These are phyloP conservation scores for Pandion haliaetus DNA, from an alignment of 2,113 vertebrate genomes.

Conservation along the genomic window DNA sequence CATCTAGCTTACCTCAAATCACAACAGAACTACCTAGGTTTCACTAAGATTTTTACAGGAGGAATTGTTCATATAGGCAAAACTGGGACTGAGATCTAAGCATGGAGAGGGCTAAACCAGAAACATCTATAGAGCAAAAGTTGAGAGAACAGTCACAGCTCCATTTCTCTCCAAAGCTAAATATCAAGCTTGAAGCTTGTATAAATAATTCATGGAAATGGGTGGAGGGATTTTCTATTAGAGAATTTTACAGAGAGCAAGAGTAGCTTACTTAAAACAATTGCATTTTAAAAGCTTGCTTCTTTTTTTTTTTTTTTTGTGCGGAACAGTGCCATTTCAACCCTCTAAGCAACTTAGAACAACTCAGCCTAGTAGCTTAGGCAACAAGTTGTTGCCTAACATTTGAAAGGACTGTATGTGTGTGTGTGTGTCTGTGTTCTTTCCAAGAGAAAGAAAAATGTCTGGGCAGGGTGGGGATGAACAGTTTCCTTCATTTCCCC, in stretches of 20 bases:
- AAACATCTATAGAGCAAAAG: background rate
- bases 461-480: background rate
- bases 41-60: background rate
- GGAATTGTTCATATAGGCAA: background rate
- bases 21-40: background rate
- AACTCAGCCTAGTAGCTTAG: background rate
- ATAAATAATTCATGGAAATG: constrained; percentile 7
- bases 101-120: background rate
- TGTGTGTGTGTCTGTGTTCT: background rate
- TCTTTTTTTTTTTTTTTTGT: background rate
- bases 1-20: background rate
- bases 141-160: background rate
- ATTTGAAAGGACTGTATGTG: background rate
- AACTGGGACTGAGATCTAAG: background rate
- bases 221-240: background rate
- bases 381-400: background rate
- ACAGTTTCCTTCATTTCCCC: background rate
- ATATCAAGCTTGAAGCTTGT: background rate
- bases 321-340: background rate
- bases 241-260: background rate
- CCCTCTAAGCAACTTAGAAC: background rate
- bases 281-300: background rate
- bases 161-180: background rate
- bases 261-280: background rate
- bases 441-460: background rate